Percentiles rank a stretch among this genome's conserved stretches.
Conservation (phyloP, 2,797 vertebrate species). For the Phrynocephalus vlangalii region DNA sequence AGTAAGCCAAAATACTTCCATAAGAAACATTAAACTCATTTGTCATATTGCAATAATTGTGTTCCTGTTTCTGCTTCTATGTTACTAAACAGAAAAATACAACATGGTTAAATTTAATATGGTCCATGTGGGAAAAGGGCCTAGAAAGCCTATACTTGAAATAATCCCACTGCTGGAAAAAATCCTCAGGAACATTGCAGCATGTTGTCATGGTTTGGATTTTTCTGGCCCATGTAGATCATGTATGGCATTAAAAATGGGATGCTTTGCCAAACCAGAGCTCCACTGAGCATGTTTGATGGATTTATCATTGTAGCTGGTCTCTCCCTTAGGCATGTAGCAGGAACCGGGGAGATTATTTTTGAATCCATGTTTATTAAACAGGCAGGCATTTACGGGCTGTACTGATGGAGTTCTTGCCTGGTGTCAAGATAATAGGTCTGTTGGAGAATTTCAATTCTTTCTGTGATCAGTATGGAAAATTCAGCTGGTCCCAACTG, state of each 20-base stretch:
- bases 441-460: no score
- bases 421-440: no score
- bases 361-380: no score
- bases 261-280: background rate
- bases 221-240: background rate
- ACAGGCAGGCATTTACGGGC: no score
- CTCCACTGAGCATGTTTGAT: background rate
- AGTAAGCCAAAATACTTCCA: slow-evolving; percentile 51
- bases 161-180: slow-evolving; percentile 14
- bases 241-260: background rate
- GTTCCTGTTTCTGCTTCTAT: background rate
- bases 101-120: slow-evolving; percentile 38
- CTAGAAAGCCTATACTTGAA: slow-evolving; percentile 12
- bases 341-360: no score
- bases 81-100: slow-evolving; percentile 30
- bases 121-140: background rate
- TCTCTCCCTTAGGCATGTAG: background rate
- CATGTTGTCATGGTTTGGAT: background rate
- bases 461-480: no score
- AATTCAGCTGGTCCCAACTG: no score
- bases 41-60: slow-evolving; percentile 48
- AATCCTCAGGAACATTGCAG: background rate
- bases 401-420: no score
- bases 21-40: slow-evolving; percentile 50
- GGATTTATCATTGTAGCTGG: background rate